These are phyloP conservation scores for Anguilla japonica DNA, from an alignment of 2,113 vertebrate genomes.

Conservation along the genomic window DNA sequence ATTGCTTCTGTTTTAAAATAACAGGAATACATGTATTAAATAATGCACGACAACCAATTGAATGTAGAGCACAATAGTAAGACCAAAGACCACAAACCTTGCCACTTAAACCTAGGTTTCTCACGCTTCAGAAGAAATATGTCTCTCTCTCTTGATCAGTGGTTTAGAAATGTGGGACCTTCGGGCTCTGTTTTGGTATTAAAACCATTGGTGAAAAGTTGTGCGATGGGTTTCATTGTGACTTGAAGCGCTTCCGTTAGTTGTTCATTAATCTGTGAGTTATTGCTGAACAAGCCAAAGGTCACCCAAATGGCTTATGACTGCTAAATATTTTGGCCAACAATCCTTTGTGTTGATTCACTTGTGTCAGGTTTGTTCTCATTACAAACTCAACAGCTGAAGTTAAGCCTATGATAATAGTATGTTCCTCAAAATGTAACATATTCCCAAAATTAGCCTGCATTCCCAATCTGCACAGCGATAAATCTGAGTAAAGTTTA, in stretches of 20 bases:
- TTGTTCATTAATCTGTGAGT: constrained; percentile 99
- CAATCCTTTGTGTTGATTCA: constrained; percentile 82
- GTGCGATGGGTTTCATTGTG: constrained; percentile 70
- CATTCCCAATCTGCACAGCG: constrained; percentile 1
- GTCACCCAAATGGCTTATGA: constrained; percentile 98
- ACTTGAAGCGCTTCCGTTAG: constrained; percentile 83
- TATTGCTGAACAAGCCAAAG: constrained; percentile 88
- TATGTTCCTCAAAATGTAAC: constrained; percentile 17
- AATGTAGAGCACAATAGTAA: constrained; percentile 60
- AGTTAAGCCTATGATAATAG: constrained; percentile 27
- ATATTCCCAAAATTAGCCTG: constrained; percentile 22
- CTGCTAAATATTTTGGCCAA: constrained; percentile 80
- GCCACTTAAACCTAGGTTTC: constrained; percentile 43
- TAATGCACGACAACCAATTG: constrained; percentile 60
- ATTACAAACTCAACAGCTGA: constrained; percentile 59
- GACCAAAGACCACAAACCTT: constrained; percentile 45
- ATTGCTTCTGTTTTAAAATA: constrained; percentile 39
- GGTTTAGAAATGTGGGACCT: constrained; percentile 53
- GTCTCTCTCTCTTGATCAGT: constrained; percentile 27
- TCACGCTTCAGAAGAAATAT: constrained; percentile 41
- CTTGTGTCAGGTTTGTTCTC: constrained; percentile 64
- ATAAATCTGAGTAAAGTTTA: background rate
- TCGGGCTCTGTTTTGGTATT: constrained; percentile 62
- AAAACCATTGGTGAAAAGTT: constrained; percentile 68
- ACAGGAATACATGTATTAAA: constrained; percentile 51